These are phyloP conservation scores for Platyscapa corneri DNA, from an alignment of 1,140 invertebrate genomes.

Conservation along the genomic window DNA sequence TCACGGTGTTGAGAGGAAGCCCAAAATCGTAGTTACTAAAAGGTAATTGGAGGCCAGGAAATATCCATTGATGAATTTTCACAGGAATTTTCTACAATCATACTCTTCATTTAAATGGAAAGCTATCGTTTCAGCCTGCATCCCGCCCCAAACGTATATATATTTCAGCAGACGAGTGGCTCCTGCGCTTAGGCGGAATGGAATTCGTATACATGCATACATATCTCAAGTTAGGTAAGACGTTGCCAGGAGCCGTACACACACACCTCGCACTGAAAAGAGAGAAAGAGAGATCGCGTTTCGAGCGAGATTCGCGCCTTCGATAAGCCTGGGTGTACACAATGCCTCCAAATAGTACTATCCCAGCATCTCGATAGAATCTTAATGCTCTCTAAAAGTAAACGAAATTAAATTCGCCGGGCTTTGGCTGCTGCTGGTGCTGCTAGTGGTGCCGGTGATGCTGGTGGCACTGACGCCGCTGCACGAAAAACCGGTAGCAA, in stretches of 20 bases:
- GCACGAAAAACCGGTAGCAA: neutral
- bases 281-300: constrained; percentile 60
- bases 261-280: neutral
- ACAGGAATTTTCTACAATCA: neutral
- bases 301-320: constrained; percentile 63
- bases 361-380: constrained; percentile 66
- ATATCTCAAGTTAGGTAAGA: constrained; percentile 23
- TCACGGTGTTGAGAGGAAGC: neutral
- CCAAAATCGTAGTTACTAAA: no score
- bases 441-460: neutral
- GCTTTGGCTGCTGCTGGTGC: neutral
- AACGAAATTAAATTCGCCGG: constrained; percentile 68
- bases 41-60: neutral
- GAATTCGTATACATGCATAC: neutral
- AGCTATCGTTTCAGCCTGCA: neutral
- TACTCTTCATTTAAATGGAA: neutral
- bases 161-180: neutral
- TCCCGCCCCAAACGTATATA: neutral
- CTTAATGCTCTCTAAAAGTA: constrained; percentile 66
- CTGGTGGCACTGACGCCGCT: neutral
- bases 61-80: neutral
- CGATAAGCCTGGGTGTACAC: constrained; percentile 63
- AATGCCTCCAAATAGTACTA: constrained; percentile 65
- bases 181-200: neutral
- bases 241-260: neutral